Base-by-base conservation (phyloP, 2,113 vertebrate species). In the Hipposideros armiger region DNA sequence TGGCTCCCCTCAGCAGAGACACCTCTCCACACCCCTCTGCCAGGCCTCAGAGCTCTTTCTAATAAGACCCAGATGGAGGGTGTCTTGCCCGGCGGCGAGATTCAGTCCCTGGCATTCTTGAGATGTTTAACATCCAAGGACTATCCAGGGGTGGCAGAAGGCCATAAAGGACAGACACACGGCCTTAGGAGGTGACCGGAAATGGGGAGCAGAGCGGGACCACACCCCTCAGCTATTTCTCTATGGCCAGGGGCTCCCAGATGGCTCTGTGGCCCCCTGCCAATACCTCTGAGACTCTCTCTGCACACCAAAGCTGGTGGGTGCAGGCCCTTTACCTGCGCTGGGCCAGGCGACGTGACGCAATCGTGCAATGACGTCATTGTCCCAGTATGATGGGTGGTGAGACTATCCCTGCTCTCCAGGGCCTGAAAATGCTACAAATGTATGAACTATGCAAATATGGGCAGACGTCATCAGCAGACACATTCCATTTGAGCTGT, bases 381-480 rank as follows among this genome's bases (percentile, higher is more conserved):
- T 14, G 22, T 30, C 28, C 42, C 10, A 20, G n/a, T 17, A 5
- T 3, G 22, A 11, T 5, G 20, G 11, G 2, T 28, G 13, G 47
- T 1, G 3, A 50, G 24, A 8, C 11, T 2, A 58, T 93, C 40
- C 8, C 26, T 32, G 15, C 15, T 76, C 22, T 74, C 87, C 78
- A 5, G 0, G 16, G 24, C n/a, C 60, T 62, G 28, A 22, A 54
- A 30, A 22, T 0, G 0, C 50, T 60, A 69, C 72, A 80, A 36
- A 85, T 10, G 15, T 19, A 0, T 32, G 40, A 19, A 6, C 3
- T 36, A 19, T 0, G 28, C 36, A 26, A 17, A 20, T 1, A 26
- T 7, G 3, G 20, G 32, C 0, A 11, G 76, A 17, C 11, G 22
- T 28, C 58, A 3, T 0, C 0, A 70, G 58, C 0, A 0, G 89